Evolutionary conservation across 2,797 vertebrate species (phyloP), one percentile per base, ranked within the genome.

Genomic region (Syndactyla subalaris): DNA sequence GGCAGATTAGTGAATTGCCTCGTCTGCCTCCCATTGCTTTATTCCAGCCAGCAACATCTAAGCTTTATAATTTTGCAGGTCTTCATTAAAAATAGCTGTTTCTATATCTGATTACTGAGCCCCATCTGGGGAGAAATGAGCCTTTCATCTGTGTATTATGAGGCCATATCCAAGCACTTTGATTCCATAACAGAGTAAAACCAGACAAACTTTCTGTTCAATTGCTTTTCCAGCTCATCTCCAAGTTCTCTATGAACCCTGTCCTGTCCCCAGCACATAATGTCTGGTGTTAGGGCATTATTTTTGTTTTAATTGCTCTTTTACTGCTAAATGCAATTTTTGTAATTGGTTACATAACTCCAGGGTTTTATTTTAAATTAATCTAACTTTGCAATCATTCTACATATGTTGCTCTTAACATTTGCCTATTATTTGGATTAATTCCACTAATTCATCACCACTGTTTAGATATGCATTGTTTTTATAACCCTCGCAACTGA

Each of bases 1-100:
- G 82, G 68, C 85, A 94, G 85, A 95, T 97, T 91, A 92, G 45
- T 79, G 65, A 85, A 92, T 85, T 88, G 63, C 71, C 74, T 82
- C 24, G 75, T 93, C 87, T 93, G 63, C 46, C 80, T 89, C 95
- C 93, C 65, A 36, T 95, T 95, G 75, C 71, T 95, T 96, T 94
- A 77, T 83, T 78, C 78, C 88, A 85, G 92, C 72, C 83, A 95
- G 89, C 65, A 94, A 72, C 89, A 93, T 90, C 67, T 93, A 90
- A 94, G 74, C 85, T 94, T 77, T 74, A 73, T 72, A 72, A 86
- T 88, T 93, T 83, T 92, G 62, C 91, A 86, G 81, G 86, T 93
- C 95, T 97, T 85, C 95, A 94, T 96, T 88, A 96, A 92, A 83
- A 88, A 95, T 86, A 72, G 83, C 88, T 93, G 68, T 96, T 97